Evolutionary conservation across 2,888 invertebrate genomes (phyloP).

Genomic region (Drosophila aldrichi): DNA sequence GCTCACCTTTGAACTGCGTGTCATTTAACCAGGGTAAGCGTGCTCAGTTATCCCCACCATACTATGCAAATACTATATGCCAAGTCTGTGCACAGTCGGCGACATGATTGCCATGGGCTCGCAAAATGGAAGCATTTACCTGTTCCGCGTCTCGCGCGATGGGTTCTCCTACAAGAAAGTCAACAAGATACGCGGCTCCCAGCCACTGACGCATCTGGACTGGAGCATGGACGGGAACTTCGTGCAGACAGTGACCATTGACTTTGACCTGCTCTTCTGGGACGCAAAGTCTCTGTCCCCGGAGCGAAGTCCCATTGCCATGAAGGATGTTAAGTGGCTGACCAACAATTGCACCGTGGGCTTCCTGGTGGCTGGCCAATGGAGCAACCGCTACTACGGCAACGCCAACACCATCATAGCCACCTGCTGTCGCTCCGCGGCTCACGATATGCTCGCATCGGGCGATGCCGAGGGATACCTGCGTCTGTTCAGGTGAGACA

Average conservation of each 20-base stretch:
- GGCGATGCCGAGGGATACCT: conserved; percentile 96
- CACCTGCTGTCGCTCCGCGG: conserved; percentile 92
- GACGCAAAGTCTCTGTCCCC: conserved; percentile 94
- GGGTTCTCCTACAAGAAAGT: conserved; percentile 96
- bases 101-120: conserved; percentile 95
- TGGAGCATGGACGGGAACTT: conserved; percentile 96
- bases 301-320: conserved; percentile 94
- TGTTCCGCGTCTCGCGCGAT: conserved; percentile 94
- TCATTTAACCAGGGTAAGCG: conserved; percentile 93
- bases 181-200: conserved; percentile 94
- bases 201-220: conserved; percentile 93
- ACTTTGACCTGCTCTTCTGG: conserved; percentile 96
- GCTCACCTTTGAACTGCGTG: conserved; percentile 94
- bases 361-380: conserved; percentile 94
- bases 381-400: conserved; percentile 95
- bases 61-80: background rate
- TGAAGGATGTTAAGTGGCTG: conserved; percentile 96
- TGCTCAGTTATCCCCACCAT: background rate
- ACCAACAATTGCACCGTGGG: conserved; percentile 95
- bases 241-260: conserved; percentile 95
- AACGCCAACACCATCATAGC: conserved; percentile 93
- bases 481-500: conserved; percentile 90
- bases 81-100: conserved; percentile 88
- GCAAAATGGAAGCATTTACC: conserved; percentile 92
- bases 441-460: conserved; percentile 92